Evolutionary conservation across 2,888 invertebrate genomes (phyloP).

Genomic region (Epicampocera succincta): DNA sequence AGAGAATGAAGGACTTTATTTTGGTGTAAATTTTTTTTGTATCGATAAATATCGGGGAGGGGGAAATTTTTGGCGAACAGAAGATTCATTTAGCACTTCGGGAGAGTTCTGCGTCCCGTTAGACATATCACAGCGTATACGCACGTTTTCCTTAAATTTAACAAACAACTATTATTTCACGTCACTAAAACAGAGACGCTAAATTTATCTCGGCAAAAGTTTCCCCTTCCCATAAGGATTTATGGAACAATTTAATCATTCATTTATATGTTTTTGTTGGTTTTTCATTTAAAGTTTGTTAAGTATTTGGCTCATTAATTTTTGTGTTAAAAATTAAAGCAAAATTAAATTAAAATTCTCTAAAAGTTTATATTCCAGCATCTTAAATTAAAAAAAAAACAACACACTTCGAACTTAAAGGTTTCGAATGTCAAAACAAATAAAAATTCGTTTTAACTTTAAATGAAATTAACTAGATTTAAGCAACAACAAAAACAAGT

Average conservation of each 20-base stretch:
- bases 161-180: slow-evolving; percentile 14
- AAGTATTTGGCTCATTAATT: slow-evolving; percentile 21
- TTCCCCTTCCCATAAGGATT: slow-evolving; percentile 18
- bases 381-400: slow-evolving; percentile 52
- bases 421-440: slow-evolving; percentile 54
- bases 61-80: slow-evolving; percentile 36
- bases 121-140: slow-evolving; percentile 76
- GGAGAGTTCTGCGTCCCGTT: slow-evolving; percentile 24
- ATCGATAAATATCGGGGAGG: slow-evolving; percentile 62
- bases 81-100: slow-evolving; percentile 20
- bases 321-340: slow-evolving; percentile 52
- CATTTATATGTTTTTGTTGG: slow-evolving; percentile 45
- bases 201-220: background rate
- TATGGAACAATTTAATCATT: slow-evolving; percentile 33
- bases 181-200: background rate
- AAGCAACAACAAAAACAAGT: slow-evolving; percentile 60
- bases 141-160: slow-evolving; percentile 49
- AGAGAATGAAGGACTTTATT: slow-evolving; percentile 79
- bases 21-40: slow-evolving; percentile 55
- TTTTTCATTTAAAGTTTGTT: slow-evolving; percentile 67
- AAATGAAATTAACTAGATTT: slow-evolving; percentile 63
- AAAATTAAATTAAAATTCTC: slow-evolving; percentile 75
- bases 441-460: slow-evolving; percentile 47
- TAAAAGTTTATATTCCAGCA: slow-evolving; percentile 77
- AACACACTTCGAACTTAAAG: slow-evolving; percentile 62